Evolutionary conservation across 1,140 invertebrate species (phyloP), one percentile per base, ranked within the genome.

Genomic region (Diachasmimorpha longicaudata): DNA sequence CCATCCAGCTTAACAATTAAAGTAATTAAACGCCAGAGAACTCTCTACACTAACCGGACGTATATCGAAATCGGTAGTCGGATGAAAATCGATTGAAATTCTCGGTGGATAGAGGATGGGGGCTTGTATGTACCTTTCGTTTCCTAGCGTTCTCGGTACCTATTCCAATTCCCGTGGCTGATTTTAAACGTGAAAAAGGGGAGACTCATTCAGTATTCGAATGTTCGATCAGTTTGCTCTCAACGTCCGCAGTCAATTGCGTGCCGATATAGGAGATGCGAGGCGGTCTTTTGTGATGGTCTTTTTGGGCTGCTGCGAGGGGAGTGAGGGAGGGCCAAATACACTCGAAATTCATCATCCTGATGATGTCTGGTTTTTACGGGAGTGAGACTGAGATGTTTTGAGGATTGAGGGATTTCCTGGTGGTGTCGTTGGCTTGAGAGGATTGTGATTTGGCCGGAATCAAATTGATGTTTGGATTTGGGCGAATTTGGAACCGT

Each of bases 1-100:
- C 31, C 58, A 44, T 67, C 48, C 42, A 9, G 25, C 21, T 74
- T 52, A 69, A 74, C 72, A 74, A 74, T 74, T 74, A 74, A 74
- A 74, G 66, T 74, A 68, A 74, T 74, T 74, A 74, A 74, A 74
- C 14, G 39, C 58, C 58, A 63, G 58, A 31, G 58, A 63, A 63
- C 58, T 63, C 58, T 63, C 58, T 31, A 63, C 58, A 63, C 58
- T 25, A 46, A 37, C 23, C 39, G 58, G 10, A 25, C 42, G 63
- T 16, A 73, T 66, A 23, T 36, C 46, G 48, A 36, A 23, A 36
- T 23, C 58, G 69, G 23, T 31, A 37, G 55, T 37, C 31, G 16
- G 16, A 14, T 58, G 36, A 16, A n/a, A 37, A 63, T 72, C 52
- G 52, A 72, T 72, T 52, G 42, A 37, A 52, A 72, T 52, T 72